Evolutionary conservation across 2,888 invertebrate species (phyloP).

Genomic region (Tetranychus truncatus): DNA sequence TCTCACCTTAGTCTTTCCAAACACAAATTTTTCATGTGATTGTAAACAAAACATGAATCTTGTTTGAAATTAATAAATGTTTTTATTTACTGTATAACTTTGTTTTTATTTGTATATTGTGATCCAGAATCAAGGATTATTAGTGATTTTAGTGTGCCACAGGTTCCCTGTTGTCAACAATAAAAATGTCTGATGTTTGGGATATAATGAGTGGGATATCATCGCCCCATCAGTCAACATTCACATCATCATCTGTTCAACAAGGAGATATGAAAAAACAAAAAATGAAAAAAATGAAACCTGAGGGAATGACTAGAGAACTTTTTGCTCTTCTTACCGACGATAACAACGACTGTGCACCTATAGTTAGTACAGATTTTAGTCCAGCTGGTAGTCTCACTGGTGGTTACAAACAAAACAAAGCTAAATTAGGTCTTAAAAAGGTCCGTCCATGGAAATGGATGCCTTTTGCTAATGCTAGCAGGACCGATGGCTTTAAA

Average conservation of each 20-base stretch:
- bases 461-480: constrained; percentile 90
- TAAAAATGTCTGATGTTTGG: constrained; percentile 1
- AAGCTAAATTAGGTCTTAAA: constrained; percentile 83
- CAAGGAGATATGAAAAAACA: not conserved
- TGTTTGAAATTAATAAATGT: too few species aligned
- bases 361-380: constrained; percentile 77
- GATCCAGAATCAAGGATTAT: too few species aligned
- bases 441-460: constrained; percentile 89
- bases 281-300: constrained; percentile 37
- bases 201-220: not conserved
- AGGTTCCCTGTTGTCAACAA: too few species aligned
- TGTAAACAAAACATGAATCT: too few species aligned
- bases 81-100: too few species aligned
- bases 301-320: constrained; percentile 95
- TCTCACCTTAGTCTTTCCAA: too few species aligned
- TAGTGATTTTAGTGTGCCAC: too few species aligned
- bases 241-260: not conserved
- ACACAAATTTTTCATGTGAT: too few species aligned
- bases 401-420: constrained; percentile 72
- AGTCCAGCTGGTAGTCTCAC: constrained; percentile 31
- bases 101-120: too few species aligned
- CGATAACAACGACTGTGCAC: constrained; percentile 65
- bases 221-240: not conserved
- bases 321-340: constrained; percentile 85
- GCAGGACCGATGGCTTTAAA: constrained; percentile 42